Base-by-base conservation (phyloP, 2,888 invertebrate species). In the Pyrgus malvae region DNA sequence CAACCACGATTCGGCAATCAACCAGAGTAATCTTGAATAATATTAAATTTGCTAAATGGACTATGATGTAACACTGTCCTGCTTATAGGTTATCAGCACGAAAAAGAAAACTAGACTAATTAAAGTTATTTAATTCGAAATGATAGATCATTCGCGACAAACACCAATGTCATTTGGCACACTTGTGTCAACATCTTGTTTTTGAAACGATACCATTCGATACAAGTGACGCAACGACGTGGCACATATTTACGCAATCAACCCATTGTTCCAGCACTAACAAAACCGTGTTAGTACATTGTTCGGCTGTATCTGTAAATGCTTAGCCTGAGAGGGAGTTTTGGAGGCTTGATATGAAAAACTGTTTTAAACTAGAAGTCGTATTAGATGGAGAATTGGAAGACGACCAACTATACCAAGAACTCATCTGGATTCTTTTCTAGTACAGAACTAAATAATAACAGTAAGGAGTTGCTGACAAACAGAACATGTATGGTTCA, bases 111-210 rank as follows among this genome's bases (percentile, higher is more conserved):
- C n/a, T n/a, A n/a, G n/a, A n/a, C n/a, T n/a, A n/a, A n/a, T n/a
- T n/a, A n/a, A n/a, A n/a, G n/a, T n/a, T n/a, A 25, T 12, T 50
- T 14, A 16, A 50, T 33, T 35, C 40, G 25, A 41, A 40, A 29
- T 51, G 14, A 51, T 19, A 51, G 44, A 51, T 51, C 44, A 44
- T 44, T 44, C 19, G 44, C 31, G 23, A 35, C 50, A 45, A 25
- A 12, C 9, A 23, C 45, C 77, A 80, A 76, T 76, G 78, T 76
- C 73, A 70, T 56, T 61, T 57, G 56, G 25, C 59, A 67, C 88
- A 88, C 81, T 88, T 88, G 87, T 80, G 76, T 80, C 80, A 84
- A 88, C 80, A 86, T 63, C 66, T 74, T 86, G 85, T 88, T 86
- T 81, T 85, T 73, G 74, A 83, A 78, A 69, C 74, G 69, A 75